phyloP scores from a whole-genome alignment of 30 jellyfish, hydroid and myxozoan genomes.

The Aurelia sp. region DNA sequence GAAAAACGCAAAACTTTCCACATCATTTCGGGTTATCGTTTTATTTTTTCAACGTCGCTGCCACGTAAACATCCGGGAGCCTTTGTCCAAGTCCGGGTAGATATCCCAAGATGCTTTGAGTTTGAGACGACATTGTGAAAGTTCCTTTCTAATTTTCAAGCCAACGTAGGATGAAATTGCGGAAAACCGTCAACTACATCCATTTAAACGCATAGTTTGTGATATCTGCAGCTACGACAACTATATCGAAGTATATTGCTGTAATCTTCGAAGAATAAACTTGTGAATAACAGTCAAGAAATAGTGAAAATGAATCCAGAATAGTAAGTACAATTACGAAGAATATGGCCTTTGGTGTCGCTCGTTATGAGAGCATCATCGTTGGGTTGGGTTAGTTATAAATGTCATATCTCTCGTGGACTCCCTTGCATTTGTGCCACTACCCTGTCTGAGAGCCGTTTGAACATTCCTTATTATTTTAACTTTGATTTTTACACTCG shows the following conservation, averaged over 20 bases:
- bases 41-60: conserved; percentile 3
- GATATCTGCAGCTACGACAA: neutral
- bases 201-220: neutral
- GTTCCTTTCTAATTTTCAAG: conserved; percentile 70
- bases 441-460: too few species aligned
- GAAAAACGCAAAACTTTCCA: too few species aligned
- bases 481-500: too few species aligned
- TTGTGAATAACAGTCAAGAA: neutral
- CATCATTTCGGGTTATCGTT: too few species aligned
- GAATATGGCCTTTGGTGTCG: neutral
- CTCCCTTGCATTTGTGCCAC: too few species aligned
- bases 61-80: conserved; percentile 94
- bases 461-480: too few species aligned
- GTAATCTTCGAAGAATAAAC: too few species aligned
- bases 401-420: conserved; percentile 11
- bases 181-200: conserved; percentile 19
- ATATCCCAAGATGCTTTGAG: conserved; percentile 78
- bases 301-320: conserved; percentile 89
- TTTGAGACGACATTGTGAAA: conserved; percentile 63
- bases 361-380: neutral
- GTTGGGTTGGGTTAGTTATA: conserved; percentile 44
- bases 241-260: too few species aligned
- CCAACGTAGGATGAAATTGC: conserved; percentile 65
- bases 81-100: conserved; percentile 4
- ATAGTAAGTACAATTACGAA: conserved; percentile 75